Evolutionary conservation across 2,888 invertebrate species (phyloP), one percentile per base, ranked within the genome.

Genomic region (Empis stercorea): DNA sequence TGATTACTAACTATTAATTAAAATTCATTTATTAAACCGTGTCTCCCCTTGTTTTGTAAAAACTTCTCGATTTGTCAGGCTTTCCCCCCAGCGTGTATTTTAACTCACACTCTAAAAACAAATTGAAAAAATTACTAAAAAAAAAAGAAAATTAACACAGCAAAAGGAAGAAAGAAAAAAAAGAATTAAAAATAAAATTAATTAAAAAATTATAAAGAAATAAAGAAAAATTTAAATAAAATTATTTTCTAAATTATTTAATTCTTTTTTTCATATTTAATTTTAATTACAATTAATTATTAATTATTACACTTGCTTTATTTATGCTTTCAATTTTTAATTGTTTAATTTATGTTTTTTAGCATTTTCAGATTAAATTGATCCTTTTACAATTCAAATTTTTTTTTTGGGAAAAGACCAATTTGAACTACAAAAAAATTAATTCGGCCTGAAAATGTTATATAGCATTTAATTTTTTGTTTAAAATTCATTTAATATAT

Each of bases 61-160:
- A 59, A 61, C 66, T 68, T 69, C 68, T 69, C 68, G 70, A 69
- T 67, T 69, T 69, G 68, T 64, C 65, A 69, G 68, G 68, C 70
- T 69, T 69, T 69, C 59, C 57, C 59, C 61, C 61, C 61, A 48
- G 48, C 45, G 47, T 42, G n/a, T n/a, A 10, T 14, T 40, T 23
- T 40, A 37, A 40, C n/a, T 40, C 11, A 20, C 16, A 10, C 11
- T 13, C 9, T 47, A 36, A 51, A 36, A 47, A 44, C 45, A n/a
- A n/a, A n/a, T n/a, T n/a, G n/a, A 34, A 23, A 46, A 46, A 51
- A 48, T 47, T 41, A 30, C n/a, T n/a, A 50, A 39, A 14, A 48
- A 49, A 42, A 48, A 49, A 51, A 42, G 46, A 30, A 46, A 36
- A 45, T 10, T n/a, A 13, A 56, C 44, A 47, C 48, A 52, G 44